These are phyloP conservation scores for Ariopsis seemanni DNA, from an alignment of 2,113 vertebrate genomes.

Conservation along the genomic window DNA sequence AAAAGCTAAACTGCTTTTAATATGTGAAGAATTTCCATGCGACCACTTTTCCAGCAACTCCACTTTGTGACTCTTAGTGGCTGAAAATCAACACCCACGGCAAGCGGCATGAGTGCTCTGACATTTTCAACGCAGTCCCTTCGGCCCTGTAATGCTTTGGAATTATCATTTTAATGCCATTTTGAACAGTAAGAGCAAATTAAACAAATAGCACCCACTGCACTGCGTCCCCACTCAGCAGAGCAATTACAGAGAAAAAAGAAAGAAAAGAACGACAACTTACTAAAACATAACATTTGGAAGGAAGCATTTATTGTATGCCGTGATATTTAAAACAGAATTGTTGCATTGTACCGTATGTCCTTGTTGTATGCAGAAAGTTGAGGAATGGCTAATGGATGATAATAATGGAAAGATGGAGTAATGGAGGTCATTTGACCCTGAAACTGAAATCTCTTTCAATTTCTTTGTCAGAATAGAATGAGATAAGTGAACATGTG, in stretches of 20 bases:
- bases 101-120: conserved; percentile 18
- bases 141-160: not conserved
- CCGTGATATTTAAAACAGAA: conserved; percentile 34
- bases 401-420: conserved; percentile 20
- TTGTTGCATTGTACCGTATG: not conserved
- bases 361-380: not conserved
- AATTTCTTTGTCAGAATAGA: not conserved
- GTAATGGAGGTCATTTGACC: conserved; percentile 8
- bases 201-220: conserved; percentile 37
- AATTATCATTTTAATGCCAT: conserved; percentile 38
- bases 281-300: conserved; percentile 7
- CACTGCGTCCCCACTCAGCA: conserved; percentile 6
- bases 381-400: conserved; percentile 17
- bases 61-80: not conserved
- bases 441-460: conserved; percentile 15
- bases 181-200: conserved; percentile 38
- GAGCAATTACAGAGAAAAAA: conserved; percentile 16
- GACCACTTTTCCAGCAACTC: conserved; percentile 12
- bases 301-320: not conserved
- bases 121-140: conserved; percentile 32
- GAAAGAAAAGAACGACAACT: not conserved
- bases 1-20: not conserved
- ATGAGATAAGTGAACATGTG: not conserved
- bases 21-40: conserved; percentile 22
- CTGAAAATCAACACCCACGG: conserved; percentile 17